phyloP scores from a whole-genome alignment of 2,797 vertebrate genomes.

The Pachyuromys duprasi region DNA sequence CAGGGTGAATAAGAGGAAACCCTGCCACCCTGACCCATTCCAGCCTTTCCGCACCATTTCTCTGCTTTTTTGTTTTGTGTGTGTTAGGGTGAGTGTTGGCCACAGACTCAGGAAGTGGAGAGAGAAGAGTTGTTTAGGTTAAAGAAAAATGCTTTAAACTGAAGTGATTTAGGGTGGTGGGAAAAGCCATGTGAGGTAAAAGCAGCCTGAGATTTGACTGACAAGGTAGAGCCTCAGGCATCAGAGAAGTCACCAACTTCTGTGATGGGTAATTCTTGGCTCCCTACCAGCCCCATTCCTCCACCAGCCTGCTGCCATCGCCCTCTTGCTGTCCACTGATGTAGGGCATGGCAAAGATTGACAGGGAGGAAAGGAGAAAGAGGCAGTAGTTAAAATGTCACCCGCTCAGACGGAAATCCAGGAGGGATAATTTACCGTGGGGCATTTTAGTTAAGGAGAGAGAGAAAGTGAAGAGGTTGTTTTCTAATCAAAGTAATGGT shows the following conservation, averaged over 20 bases:
- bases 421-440: conserved; percentile 51
- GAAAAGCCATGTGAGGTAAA: conserved; percentile 39
- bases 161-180: conserved; percentile 50
- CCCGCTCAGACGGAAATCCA: conserved; percentile 21
- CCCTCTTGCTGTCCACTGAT: background rate
- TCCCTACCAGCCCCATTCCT: background rate
- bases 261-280: conserved; percentile 34
- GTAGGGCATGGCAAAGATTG: conserved; percentile 52
- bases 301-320: conserved; percentile 22
- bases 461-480: conserved; percentile 54
- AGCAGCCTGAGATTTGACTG: conserved; percentile 56
- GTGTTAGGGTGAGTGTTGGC: background rate
- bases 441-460: conserved; percentile 61
- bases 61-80: background rate
- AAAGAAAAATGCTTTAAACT: conserved; percentile 45
- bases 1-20: background rate
- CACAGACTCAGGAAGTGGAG: background rate
- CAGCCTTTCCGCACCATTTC: background rate
- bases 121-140: conserved; percentile 1
- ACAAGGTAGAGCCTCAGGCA: conserved; percentile 41
- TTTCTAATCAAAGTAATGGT: conserved; percentile 71
- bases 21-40: background rate
- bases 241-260: background rate
- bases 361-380: conserved; percentile 49
- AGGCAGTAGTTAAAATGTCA: conserved; percentile 69